These are phyloP conservation scores for Psettodes erumei DNA, from an alignment of 2,113 vertebrate genomes.

Conservation along the genomic window DNA sequence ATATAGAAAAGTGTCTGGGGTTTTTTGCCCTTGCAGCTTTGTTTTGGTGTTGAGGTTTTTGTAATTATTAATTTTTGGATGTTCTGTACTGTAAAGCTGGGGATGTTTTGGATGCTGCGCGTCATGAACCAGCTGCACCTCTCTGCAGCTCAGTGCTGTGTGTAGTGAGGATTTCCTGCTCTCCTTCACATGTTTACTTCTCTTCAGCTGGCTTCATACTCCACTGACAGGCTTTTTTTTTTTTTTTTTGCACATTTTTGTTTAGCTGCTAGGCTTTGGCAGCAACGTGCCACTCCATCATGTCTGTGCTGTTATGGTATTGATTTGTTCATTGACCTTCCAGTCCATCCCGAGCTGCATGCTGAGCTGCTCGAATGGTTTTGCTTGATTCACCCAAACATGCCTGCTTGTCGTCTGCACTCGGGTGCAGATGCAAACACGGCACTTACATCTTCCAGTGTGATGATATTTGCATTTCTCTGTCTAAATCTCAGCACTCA, in stretches of 20 bases:
- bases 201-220: background rate
- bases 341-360: background rate
- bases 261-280: background rate
- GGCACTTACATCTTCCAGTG: background rate
- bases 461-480: slow-evolving; percentile 12
- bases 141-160: slow-evolving; percentile 1
- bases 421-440: background rate
- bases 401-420: background rate
- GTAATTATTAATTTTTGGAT: background rate
- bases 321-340: background rate
- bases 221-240: background rate
- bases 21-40: background rate
- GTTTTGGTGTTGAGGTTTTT: background rate
- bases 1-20: background rate
- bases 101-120: background rate
- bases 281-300: background rate
- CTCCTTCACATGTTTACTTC: background rate
- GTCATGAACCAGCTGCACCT: slow-evolving; percentile 8
- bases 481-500: background rate
- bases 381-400: background rate
- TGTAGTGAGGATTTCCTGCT: background rate
- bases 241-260: background rate
- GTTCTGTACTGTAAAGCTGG: slow-evolving; percentile 2
- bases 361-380: background rate
- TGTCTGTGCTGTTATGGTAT: background rate